A percentile compares a stretch with the other conserved stretches of the same genome.
Evolutionary conservation across 2,888 invertebrate species (phyloP).

Genomic region (Anorthoa munda): DNA sequence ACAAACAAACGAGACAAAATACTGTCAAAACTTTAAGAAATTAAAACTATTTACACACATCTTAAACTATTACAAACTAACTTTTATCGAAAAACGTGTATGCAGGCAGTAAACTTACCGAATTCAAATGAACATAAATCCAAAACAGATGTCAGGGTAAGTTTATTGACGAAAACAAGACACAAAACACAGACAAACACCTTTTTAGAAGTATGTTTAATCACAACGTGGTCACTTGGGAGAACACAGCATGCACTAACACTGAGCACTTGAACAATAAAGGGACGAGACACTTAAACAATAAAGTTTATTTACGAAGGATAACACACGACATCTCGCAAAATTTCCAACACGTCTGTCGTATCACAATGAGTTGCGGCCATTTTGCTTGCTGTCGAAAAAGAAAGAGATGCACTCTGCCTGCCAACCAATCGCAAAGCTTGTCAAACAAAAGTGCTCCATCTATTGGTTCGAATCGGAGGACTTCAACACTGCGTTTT

Average conservation of each 20-base stretch:
- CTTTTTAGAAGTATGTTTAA: conserved; percentile 74
- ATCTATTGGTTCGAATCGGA: conserved; percentile 44
- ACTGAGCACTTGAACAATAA: conserved; percentile 73
- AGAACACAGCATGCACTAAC: conserved; percentile 81
- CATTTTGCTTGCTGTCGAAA: conserved; percentile 84
- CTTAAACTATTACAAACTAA: conserved; percentile 69
- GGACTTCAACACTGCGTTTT: conserved; percentile 34
- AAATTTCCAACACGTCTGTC: conserved; percentile 85
- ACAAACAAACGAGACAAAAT: conserved; percentile 76
- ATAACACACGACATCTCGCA: conserved; percentile 77
- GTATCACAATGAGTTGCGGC: conserved; percentile 84
- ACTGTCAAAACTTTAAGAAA: conserved; percentile 84
- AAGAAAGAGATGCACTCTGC: conserved; percentile 75
- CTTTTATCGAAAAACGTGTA: conserved; percentile 52
- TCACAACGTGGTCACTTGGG: conserved; percentile 78
- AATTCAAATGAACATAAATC: conserved; percentile 89
- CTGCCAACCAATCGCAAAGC: conserved; percentile 69
- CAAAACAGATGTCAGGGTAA: conserved; percentile 83
- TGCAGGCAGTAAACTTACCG: conserved; percentile 79
- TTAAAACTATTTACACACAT: conserved; percentile 80
- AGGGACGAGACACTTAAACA: conserved; percentile 75
- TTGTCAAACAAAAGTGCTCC: conserved; percentile 11
- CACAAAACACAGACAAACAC: conserved; percentile 87
- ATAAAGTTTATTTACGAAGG: conserved; percentile 84
- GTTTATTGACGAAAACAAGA: conserved; percentile 86